Conservation (phyloP, 1,140 invertebrate species). For the Pachyrhynchus sulphureomaculatus region DNA sequence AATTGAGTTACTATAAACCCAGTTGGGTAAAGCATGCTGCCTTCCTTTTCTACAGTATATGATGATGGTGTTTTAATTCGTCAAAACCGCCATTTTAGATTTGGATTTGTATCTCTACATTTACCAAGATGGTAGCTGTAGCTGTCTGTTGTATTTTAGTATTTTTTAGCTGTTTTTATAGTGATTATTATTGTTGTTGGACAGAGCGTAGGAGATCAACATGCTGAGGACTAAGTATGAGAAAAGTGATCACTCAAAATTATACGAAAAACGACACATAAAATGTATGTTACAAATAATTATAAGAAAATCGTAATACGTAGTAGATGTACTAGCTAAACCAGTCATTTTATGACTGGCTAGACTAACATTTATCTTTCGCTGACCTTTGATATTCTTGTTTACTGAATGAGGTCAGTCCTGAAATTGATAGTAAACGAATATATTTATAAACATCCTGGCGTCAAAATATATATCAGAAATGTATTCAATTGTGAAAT, state of each 20-base stretch:
- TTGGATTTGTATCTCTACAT: constrained; percentile 34
- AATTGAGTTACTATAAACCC: too few relatives aligned
- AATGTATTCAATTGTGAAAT: neutral
- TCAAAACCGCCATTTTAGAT: too few relatives aligned
- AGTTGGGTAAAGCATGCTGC: too few relatives aligned
- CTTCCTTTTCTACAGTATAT: too few relatives aligned
- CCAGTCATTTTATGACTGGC: too few relatives aligned
- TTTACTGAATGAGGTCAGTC: neutral
- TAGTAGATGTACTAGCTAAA: too few relatives aligned
- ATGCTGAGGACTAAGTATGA: constrained; percentile 22
- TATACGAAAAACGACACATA: neutral
- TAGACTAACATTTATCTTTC: too few relatives aligned
- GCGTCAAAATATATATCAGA: neutral
- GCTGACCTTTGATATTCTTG: too few relatives aligned
- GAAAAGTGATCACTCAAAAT: neutral
- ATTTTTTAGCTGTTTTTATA: constrained; percentile 73
- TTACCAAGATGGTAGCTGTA: constrained; percentile 67
- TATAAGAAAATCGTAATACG: too few relatives aligned
- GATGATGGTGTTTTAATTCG: too few relatives aligned
- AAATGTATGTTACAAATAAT: too few relatives aligned
- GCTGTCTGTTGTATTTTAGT: constrained; percentile 77
- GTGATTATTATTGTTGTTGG: constrained; percentile 76
- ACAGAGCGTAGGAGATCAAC: constrained; percentile 60
- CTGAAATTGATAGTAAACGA: neutral
- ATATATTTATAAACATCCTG: neutral